Evolutionary conservation across 2,888 invertebrate species (phyloP).

Genomic region (Neocrepidodera transversa): DNA sequence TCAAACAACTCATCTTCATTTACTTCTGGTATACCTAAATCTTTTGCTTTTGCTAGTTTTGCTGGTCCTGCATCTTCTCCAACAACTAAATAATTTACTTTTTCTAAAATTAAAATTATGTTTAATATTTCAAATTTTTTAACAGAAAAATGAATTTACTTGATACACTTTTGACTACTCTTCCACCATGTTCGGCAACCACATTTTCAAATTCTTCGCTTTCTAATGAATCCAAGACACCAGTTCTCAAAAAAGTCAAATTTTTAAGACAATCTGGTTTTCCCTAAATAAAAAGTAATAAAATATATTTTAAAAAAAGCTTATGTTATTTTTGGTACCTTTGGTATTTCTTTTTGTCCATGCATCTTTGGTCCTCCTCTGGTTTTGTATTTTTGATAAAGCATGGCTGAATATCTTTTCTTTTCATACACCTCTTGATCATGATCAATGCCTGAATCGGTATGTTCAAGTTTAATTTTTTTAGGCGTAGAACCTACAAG

Average conservation of each 20-base stretch:
- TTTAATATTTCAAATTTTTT: neutral
- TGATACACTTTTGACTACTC: slow-evolving; percentile 75
- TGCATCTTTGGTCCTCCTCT: slow-evolving; percentile 82
- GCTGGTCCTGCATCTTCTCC: slow-evolving; percentile 88
- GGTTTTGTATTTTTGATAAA: slow-evolving; percentile 80
- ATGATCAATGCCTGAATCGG: slow-evolving; percentile 59
- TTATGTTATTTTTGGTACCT: slow-evolving; percentile 61
- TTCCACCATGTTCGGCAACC: slow-evolving; percentile 82
- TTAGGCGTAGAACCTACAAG: slow-evolving; percentile 32
- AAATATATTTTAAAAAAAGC: neutral
- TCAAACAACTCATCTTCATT: slow-evolving; percentile 85
- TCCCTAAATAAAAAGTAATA: slow-evolving; percentile 63
- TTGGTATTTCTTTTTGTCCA: slow-evolving; percentile 83
- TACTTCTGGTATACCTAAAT: slow-evolving; percentile 74
- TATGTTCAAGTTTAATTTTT: slow-evolving; percentile 51
- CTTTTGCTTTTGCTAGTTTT: slow-evolving; percentile 79
- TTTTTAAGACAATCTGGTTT: slow-evolving; percentile 74
- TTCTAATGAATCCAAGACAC: slow-evolving; percentile 87
- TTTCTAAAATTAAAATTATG: slow-evolving; percentile 46
- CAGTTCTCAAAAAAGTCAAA: slow-evolving; percentile 79
- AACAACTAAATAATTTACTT: slow-evolving; percentile 78
- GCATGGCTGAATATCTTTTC: slow-evolving; percentile 68
- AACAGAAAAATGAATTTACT: slow-evolving; percentile 56
- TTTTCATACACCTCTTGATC: slow-evolving; percentile 76
- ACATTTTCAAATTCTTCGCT: slow-evolving; percentile 78